Base-by-base conservation (phyloP, 1,140 invertebrate species). In the Pteromalus puparum region DNA sequence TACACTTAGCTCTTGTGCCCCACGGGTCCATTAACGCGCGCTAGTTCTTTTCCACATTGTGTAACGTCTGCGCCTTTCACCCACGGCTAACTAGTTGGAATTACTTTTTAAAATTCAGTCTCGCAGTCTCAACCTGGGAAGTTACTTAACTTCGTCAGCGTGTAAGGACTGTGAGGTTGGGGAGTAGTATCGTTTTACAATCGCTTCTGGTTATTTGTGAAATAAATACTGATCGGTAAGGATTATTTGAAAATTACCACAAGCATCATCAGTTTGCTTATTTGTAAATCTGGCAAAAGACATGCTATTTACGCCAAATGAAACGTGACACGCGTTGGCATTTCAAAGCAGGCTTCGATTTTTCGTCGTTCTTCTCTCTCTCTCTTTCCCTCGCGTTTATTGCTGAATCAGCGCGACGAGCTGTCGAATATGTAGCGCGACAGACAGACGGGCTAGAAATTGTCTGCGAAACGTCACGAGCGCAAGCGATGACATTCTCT, bases 91-190 rank as follows among this genome's bases (percentile, higher is more conserved):
- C 70, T 1, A 38, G 30, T 38, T 76, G 74, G 9, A 48, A 76
- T 48, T 46, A 26, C 38, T 9, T 76, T 76, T 76, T 76, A n/a
- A 48, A 76, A 74, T 74, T 68, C 72, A 10, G 72, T 38, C 30
- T 26, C 18, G 3, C 6, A 34, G 30, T 34, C 30, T 34, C 30
- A 5, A 34, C 30, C 3, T 34, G 30, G 30, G 3, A 5, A 34
- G 30, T 34, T 34, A 34, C 30, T 34, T 34, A 4, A 34, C 30
- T 34, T n/a, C n/a, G n/a, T n/a, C n/a, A n/a, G n/a, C n/a, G n/a
- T n/a, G n/a, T n/a, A n/a, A n/a, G n/a, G n/a, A 34, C 30, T 34
- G 30, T 5, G 6, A 34, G 30, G 4, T 34, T 34, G 30, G 30
- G 30, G n/a, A n/a, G n/a, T n/a, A n/a, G 30, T 34, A 34, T 34